These are phyloP conservation scores for Drosophila paranaensis DNA, from an alignment of 2,888 invertebrate genomes.

Conservation along the genomic window DNA sequence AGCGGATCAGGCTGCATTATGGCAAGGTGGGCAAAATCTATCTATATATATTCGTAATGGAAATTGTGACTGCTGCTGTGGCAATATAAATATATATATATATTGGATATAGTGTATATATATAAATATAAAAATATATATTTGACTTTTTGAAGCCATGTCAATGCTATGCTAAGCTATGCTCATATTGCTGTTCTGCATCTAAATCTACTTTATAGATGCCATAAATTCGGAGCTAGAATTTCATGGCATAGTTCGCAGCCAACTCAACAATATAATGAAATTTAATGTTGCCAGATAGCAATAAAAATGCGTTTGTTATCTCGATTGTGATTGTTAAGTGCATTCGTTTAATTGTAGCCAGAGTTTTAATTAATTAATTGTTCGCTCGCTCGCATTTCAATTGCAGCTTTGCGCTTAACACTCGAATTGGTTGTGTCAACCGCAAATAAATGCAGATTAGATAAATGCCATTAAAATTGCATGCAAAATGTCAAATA, in stretches of 20 bases:
- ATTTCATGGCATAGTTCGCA: not conserved
- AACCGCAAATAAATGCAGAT: constrained; percentile 16
- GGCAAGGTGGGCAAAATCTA: not conserved
- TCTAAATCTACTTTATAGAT: not conserved
- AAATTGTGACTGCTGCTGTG: not conserved
- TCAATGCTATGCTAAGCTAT: not conserved
- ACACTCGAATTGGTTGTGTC: not conserved
- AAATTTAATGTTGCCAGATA: not conserved
- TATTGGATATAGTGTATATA: not conserved
- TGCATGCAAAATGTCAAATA: constrained; percentile 2
- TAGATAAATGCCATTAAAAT: constrained; percentile 21
- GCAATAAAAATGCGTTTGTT: not conserved
- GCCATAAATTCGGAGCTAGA: not conserved
- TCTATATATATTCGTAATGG: not conserved
- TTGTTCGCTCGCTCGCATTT: constrained; percentile 5
- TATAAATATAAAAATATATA: not conserved
- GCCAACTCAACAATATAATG: not conserved
- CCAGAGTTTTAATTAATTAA: constrained; percentile 22
- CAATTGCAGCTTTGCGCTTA: not conserved
- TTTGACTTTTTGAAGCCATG: not conserved
- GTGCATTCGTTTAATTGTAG: not conserved
- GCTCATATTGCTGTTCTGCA: not conserved
- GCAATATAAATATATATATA: not conserved
- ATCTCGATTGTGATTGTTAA: constrained; percentile 2
- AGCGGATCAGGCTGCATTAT: not conserved